A percentile compares a stretch with the other conserved stretches of the same genome.
Evolutionary conservation across 2,797 vertebrate genomes (phyloP).

Genomic region (Silurus aristotelis): DNA sequence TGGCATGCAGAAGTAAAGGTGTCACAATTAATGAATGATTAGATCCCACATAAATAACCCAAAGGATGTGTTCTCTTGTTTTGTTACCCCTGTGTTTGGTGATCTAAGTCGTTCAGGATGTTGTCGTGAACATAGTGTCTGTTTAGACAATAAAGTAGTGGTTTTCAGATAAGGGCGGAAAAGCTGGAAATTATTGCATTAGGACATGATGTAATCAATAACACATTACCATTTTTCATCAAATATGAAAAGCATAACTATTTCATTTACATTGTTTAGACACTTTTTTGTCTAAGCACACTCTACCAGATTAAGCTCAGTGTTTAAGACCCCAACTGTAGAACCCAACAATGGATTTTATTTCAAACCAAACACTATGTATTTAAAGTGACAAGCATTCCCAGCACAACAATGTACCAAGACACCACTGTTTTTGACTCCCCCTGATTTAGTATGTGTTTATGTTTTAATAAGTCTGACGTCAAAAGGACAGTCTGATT

Average conservation of each 20-base stretch:
- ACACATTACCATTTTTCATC: neutral
- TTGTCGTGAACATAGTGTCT: neutral
- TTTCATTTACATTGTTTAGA: neutral
- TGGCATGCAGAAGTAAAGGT: neutral
- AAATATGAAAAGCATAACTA: neutral
- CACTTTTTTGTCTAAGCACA: too few species aligned
- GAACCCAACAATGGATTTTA: neutral
- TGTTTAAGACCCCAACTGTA: neutral
- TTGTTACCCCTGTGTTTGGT: conserved; percentile 22
- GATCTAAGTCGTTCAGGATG: neutral
- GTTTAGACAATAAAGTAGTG: neutral
- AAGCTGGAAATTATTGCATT: neutral
- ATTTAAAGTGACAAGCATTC: neutral
- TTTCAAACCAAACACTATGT: neutral
- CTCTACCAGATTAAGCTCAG: neutral
- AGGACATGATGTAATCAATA: neutral
- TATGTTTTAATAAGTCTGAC: neutral
- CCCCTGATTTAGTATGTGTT: neutral
- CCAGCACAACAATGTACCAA: neutral
- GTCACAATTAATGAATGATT: neutral
- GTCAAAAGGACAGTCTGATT: neutral
- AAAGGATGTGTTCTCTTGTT: conserved; percentile 1
- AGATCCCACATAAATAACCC: neutral
- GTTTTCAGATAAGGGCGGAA: neutral
- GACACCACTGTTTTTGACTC: neutral